phyloP scores from a whole-genome alignment of 1,140 invertebrate genomes.

The Pseudobourletiella spinata region DNA sequence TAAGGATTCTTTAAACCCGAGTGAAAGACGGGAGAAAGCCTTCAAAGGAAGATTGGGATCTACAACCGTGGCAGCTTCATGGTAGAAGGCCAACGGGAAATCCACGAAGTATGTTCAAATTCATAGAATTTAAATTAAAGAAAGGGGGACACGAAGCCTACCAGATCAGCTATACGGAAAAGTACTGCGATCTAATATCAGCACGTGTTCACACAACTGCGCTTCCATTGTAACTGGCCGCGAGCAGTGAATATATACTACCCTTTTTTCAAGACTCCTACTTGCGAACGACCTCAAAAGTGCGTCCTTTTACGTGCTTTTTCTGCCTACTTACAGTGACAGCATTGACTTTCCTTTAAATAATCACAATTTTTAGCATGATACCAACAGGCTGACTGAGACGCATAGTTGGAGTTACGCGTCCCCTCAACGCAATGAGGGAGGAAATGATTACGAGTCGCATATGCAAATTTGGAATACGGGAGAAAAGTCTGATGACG shows the following conservation, averaged over 20 bases:
- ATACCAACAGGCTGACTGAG: no score
- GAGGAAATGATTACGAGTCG: no score
- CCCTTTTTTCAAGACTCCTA: no score
- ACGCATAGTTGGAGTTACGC: no score
- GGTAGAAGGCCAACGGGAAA: constrained; percentile 11
- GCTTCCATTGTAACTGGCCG: not conserved
- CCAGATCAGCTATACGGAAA: constrained; percentile 10
- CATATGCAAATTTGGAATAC: no score
- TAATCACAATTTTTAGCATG: no score
- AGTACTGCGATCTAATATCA: constrained; percentile 16
- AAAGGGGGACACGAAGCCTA: constrained; percentile 16
- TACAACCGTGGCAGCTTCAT: constrained; percentile 18
- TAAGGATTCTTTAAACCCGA: constrained; percentile 21
- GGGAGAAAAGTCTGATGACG: no score
- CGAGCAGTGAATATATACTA: not conserved
- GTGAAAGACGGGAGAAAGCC: constrained; percentile 27
- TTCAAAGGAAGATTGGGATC: constrained; percentile 10
- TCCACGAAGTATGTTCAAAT: constrained; percentile 11
- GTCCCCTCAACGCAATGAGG: no score
- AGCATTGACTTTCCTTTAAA: no score
- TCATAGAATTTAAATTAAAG: constrained; percentile 21
- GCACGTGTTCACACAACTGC: constrained; percentile 21
- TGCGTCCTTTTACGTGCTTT: no score
- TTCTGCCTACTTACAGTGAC: no score
- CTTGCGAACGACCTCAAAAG: no score